Evolutionary conservation across 2,113 vertebrate species (phyloP), one percentile per base, ranked within the genome.

Genomic region (Corapipo altera): DNA sequence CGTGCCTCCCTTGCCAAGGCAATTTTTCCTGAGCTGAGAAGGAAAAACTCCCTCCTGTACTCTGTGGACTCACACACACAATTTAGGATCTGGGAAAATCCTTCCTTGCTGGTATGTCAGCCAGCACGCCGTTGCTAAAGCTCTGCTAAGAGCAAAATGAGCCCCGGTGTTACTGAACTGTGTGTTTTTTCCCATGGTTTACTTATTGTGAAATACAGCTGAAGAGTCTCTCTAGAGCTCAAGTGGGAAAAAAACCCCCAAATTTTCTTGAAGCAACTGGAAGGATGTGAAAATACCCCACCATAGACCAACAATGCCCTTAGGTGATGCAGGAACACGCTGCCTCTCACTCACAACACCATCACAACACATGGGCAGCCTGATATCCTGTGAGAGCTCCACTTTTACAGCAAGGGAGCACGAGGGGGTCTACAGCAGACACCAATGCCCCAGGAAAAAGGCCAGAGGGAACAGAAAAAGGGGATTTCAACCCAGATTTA

Each of bases 21-120:
- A 72, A 43, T 80, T 95, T 71, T 52, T 15, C 65, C 54, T 5
- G 14, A 44, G 23, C 11, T 75, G 57, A 41, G 79, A 52, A 74
- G 35, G 35, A 48, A 74, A 80, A 93, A 23, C 2, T 66, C 75
- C 33, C 54, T 67, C 44, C 44, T 4, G 11, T 32, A 52, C 61
- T 48, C 37, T 2, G 10, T 52, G 66, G 51, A 32, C 21, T 44
- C 43, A 13, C 20, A 61, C 18, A 39, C 11, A 73, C 76, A 55
- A n/a, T 73, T 80, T 43, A 75, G 97, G 67, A 80, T n/a, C 37
- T 39, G 79, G 51, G 41, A 95, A 95, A 95, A 83, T 89, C 89
- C 71, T 82, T 48, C 46, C 46, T 8, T 46, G 72, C 43, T 87
- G 92, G 57, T 64, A 5, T 7, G 57, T 33, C 9, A 30, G n/a